phyloP scores from a whole-genome alignment of 1,140 invertebrate genomes.

The Plectrocnemia conspersa region DNA sequence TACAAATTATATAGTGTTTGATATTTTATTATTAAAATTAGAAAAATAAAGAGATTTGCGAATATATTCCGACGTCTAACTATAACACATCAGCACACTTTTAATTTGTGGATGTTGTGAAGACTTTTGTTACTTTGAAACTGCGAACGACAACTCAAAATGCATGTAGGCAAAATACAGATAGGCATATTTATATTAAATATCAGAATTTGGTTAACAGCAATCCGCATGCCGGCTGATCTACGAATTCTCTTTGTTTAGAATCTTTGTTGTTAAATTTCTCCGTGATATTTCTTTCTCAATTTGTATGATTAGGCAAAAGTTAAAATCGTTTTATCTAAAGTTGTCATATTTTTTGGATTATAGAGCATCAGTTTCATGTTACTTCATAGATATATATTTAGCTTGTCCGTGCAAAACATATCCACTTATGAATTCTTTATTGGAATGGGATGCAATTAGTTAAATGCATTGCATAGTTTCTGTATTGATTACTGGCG shows the following conservation, averaged over 20 bases:
- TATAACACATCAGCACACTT: slow-evolving; percentile 11
- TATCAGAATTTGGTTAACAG: slow-evolving; percentile 16
- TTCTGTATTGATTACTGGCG: slow-evolving; percentile 20
- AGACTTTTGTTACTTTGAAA: slow-evolving; percentile 24
- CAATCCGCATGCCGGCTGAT: slow-evolving; percentile 29
- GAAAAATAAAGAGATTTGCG: too few relatives aligned
- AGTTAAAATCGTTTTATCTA: slow-evolving; percentile 9
- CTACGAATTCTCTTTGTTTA: slow-evolving; percentile 20
- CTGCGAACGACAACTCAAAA: slow-evolving; percentile 7
- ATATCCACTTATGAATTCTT: slow-evolving; percentile 20
- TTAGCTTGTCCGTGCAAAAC: slow-evolving; percentile 24
- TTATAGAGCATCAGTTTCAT: slow-evolving; percentile 19
- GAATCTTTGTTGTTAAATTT: slow-evolving; percentile 12
- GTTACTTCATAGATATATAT: slow-evolving; percentile 16
- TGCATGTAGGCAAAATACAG: slow-evolving; percentile 28
- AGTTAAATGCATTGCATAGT: slow-evolving; percentile 27
- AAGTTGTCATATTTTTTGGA: slow-evolving; percentile 1
- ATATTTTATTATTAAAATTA: too few relatives aligned
- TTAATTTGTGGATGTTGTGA: slow-evolving; percentile 22
- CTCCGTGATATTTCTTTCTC: slow-evolving; percentile 12
- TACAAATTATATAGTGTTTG: too few relatives aligned
- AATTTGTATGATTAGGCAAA: slow-evolving; percentile 16
- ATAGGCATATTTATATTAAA: slow-evolving; percentile 6
- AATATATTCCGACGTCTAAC: too few relatives aligned
- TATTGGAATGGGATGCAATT: slow-evolving; percentile 25